phyloP scores from a whole-genome alignment of 2,797 vertebrate species.

The Microctenopoma lineatum region DNA sequence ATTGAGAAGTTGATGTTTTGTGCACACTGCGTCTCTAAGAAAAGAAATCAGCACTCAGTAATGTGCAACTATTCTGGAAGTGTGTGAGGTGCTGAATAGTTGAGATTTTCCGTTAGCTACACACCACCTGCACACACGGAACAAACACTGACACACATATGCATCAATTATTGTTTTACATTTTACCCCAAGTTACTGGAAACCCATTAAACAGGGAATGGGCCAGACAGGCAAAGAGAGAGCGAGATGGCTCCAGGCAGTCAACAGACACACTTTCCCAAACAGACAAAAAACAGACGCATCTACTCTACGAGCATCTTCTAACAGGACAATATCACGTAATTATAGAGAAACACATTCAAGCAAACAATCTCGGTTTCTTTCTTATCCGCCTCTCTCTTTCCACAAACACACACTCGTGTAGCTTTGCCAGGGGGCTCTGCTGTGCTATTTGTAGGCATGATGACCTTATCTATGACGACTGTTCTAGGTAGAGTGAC shows the following conservation, averaged over 20 bases:
- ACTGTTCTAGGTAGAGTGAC: background rate
- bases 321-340: slow-evolving; percentile 6
- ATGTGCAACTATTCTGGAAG: too few species aligned
- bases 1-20: too few species aligned
- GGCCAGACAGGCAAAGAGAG: slow-evolving; percentile 5
- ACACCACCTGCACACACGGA: background rate
- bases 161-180: slow-evolving; percentile 30
- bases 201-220: slow-evolving; percentile 19
- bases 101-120: background rate
- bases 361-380: slow-evolving; percentile 12
- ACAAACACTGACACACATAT: slow-evolving; percentile 2
- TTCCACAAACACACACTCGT: slow-evolving; percentile 17
- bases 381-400: background rate
- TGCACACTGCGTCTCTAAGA: too few species aligned
- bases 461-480: slow-evolving; percentile 22
- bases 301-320: background rate
- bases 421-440: slow-evolving; percentile 5
- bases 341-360: slow-evolving; percentile 38
- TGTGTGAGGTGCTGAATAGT: too few species aligned
- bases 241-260: slow-evolving; percentile 1
- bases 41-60: too few species aligned
- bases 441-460: slow-evolving; percentile 11
- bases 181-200: slow-evolving; percentile 42
- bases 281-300: background rate
- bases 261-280: slow-evolving; percentile 7